A percentile compares a stretch with the other conserved stretches of the same genome.
These are phyloP conservation scores for Psilanteris sp. DNA, from an alignment of 1,140 invertebrate species.

Conservation along the genomic window DNA sequence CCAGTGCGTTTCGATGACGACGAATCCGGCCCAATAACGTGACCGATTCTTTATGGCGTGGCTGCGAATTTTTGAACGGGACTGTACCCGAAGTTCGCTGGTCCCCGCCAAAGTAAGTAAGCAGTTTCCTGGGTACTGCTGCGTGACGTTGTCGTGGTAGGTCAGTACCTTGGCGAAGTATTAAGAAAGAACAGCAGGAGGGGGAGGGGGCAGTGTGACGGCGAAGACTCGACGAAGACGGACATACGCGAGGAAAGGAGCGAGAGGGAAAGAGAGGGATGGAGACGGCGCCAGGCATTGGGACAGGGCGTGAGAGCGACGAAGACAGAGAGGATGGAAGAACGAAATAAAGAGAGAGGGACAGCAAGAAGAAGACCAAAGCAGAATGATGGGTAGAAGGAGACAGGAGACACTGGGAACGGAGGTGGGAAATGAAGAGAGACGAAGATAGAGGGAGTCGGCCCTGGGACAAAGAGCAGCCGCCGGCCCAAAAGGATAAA, in stretches of 20 bases:
- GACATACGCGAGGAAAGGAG: background rate
- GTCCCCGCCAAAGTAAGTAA: constrained; percentile 70
- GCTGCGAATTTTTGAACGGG: constrained; percentile 36
- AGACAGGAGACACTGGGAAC: too few species aligned
- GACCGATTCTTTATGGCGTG: too few species aligned
- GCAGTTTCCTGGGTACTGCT: constrained; percentile 64
- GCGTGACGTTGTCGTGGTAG: constrained; percentile 67
- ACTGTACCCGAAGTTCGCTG: constrained; percentile 74
- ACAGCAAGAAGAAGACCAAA: too few species aligned
- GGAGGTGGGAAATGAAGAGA: background rate
- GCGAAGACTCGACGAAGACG: constrained; percentile 25
- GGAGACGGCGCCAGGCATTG: too few species aligned
- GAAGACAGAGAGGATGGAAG: too few species aligned
- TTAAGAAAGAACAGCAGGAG: constrained; percentile 64
- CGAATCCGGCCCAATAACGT: too few species aligned
- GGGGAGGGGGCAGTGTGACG: too few species aligned
- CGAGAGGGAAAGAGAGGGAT: background rate
- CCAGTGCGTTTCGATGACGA: too few species aligned
- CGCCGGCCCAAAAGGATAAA: constrained; percentile 76
- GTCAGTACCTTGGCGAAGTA: constrained; percentile 71
- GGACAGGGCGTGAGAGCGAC: too few species aligned
- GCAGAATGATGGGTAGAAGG: too few species aligned
- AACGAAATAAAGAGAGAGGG: too few species aligned
- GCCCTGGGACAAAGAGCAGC: constrained; percentile 75
- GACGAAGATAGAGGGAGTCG: constrained; percentile 48